These are phyloP conservation scores for Geopemphigus sp. DNA, from an alignment of 1,140 invertebrate genomes.

Conservation along the genomic window DNA sequence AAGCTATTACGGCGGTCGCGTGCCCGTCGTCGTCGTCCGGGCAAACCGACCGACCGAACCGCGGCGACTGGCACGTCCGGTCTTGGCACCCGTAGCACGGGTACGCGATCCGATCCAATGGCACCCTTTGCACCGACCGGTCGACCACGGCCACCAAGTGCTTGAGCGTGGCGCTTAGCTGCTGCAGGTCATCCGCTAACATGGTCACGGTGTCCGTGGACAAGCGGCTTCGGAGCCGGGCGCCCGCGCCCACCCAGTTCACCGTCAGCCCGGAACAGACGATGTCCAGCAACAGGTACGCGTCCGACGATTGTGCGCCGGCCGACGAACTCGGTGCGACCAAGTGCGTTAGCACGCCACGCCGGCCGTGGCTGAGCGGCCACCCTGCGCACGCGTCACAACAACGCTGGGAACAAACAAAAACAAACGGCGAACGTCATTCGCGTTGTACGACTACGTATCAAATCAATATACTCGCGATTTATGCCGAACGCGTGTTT, in stretches of 20 bases:
- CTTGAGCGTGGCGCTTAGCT: slow-evolving; percentile 36
- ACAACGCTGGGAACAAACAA: not conserved
- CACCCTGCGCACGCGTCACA: slow-evolving; percentile 29
- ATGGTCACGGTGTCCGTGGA: slow-evolving; percentile 35
- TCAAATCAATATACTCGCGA: too few relatives aligned
- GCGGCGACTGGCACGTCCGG: not conserved
- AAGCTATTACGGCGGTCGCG: not conserved
- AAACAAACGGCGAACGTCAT: not conserved
- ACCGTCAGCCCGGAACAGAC: slow-evolving; percentile 16
- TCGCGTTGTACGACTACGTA: too few relatives aligned
- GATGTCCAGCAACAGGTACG: slow-evolving; percentile 39
- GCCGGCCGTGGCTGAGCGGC: slow-evolving; percentile 29
- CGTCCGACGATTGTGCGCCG: not conserved
- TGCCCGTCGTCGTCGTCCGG: not conserved
- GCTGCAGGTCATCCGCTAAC: slow-evolving; percentile 34
- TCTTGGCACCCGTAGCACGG: slow-evolving; percentile 28
- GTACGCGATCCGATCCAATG: slow-evolving; percentile 36
- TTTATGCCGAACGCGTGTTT: too few relatives aligned
- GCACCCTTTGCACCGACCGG: slow-evolving; percentile 34
- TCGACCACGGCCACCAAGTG: slow-evolving; percentile 43
- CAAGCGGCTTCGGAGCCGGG: slow-evolving; percentile 23
- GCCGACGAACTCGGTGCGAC: not conserved
- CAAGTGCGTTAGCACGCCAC: slow-evolving; percentile 25
- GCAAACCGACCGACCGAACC: too few relatives aligned
- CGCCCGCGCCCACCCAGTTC: slow-evolving; percentile 40